A percentile compares a stretch with the other conserved stretches of the same genome.
These are phyloP conservation scores for Cancer borealis DNA, from an alignment of 2,888 invertebrate species.

Conservation along the genomic window DNA sequence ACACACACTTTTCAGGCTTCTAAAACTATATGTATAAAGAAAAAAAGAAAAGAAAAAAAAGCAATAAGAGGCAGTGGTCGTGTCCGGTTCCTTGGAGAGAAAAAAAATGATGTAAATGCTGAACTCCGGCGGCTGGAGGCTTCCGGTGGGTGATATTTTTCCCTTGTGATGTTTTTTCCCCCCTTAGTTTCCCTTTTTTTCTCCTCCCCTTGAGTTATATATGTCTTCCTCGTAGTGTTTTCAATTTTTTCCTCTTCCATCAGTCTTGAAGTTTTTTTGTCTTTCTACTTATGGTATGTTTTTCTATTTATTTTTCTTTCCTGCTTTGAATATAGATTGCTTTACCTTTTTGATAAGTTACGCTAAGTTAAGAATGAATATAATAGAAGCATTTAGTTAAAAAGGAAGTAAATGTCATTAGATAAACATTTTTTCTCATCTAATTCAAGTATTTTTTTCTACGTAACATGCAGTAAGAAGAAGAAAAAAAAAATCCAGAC, in stretches of 20 bases:
- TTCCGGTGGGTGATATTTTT: conserved; percentile 12
- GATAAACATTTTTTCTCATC: too few species aligned
- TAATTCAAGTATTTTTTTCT: too few species aligned
- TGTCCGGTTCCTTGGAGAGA: not conserved
- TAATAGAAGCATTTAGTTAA: too few species aligned
- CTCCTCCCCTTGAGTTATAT: not conserved
- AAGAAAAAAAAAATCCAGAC: not conserved
- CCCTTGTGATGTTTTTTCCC: not conserved
- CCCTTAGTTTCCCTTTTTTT: not conserved
- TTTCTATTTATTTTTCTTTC: not conserved
- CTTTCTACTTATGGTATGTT: too few species aligned
- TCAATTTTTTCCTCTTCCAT: not conserved
- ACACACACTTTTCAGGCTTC: not conserved
- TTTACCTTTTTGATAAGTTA: not conserved
- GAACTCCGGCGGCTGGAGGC: not conserved
- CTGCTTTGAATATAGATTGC: not conserved
- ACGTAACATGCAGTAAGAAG: not conserved
- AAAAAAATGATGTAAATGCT: not conserved
- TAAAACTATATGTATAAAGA: not conserved
- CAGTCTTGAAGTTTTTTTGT: too few species aligned
- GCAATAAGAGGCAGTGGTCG: not conserved
- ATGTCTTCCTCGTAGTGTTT: not conserved
- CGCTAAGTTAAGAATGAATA: too few species aligned
- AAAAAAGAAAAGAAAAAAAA: not conserved
- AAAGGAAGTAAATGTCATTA: too few species aligned